Conservation (phyloP, 2,113 vertebrate species). For the Varanus salvator region DNA sequence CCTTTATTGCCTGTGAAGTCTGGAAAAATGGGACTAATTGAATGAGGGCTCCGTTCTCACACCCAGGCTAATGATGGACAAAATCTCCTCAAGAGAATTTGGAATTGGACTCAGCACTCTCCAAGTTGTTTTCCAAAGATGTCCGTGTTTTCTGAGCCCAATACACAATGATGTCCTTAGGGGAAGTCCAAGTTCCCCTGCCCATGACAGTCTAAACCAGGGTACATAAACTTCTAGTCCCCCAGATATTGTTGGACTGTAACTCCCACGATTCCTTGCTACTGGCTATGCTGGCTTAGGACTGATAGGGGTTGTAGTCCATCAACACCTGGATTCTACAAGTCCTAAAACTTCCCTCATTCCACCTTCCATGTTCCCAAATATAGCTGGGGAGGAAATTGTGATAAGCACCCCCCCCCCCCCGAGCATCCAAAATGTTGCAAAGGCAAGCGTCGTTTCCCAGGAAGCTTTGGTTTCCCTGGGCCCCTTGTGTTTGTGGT, state of each 20-base stretch:
- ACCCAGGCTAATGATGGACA: neutral
- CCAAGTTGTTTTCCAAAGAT: neutral
- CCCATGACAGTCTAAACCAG: neutral
- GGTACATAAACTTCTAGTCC: too few relatives aligned
- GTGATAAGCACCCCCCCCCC: neutral
- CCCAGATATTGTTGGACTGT: too few relatives aligned
- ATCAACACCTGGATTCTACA: too few relatives aligned
- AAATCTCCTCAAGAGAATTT: neutral
- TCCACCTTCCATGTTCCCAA: neutral
- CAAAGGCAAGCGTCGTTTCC: neutral
- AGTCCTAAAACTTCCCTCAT: neutral
- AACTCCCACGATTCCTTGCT: too few relatives aligned
- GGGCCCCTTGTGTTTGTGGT: neutral
- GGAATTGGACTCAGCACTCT: neutral
- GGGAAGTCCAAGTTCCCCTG: neutral
- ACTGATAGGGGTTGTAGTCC: too few relatives aligned
- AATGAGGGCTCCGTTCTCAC: neutral
- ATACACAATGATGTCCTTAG: neutral
- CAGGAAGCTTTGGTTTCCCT: neutral
- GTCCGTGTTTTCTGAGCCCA: neutral
- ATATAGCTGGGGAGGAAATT: neutral
- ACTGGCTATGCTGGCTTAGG: too few relatives aligned
- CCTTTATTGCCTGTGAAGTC: neutral
- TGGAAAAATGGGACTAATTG: neutral
- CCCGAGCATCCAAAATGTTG: neutral